Percentiles rank a stretch among this genome's conserved stretches.
Conservation (phyloP, 1,140 invertebrate species). For the Aplysia californica region DNA sequence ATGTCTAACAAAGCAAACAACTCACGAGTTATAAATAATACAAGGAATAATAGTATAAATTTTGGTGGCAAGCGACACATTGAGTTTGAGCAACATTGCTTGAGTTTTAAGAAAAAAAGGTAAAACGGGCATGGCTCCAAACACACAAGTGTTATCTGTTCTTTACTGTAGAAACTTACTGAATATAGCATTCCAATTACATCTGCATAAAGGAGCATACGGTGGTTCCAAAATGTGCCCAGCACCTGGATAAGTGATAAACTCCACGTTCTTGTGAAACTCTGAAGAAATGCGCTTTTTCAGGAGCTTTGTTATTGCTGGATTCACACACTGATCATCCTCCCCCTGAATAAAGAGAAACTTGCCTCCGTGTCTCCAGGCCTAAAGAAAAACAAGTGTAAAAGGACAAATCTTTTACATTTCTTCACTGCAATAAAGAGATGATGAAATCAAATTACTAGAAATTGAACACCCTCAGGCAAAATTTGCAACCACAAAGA, state of each 20-base stretch:
- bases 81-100: too few relatives aligned
- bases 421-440: neutral
- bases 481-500: too few relatives aligned
- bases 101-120: too few relatives aligned
- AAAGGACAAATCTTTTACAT: neutral
- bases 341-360: neutral
- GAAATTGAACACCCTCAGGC: neutral
- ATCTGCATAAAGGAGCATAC: constrained; percentile 34
- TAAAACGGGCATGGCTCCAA: too few relatives aligned
- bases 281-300: neutral
- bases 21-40: too few relatives aligned
- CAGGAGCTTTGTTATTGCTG: neutral
- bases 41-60: too few relatives aligned
- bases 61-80: too few relatives aligned
- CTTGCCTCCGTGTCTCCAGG: constrained; percentile 9
- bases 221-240: constrained; percentile 55
- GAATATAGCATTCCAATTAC: neutral
- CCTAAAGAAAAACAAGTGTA: neutral
- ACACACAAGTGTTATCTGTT: too few relatives aligned
- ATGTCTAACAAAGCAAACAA: too few relatives aligned
- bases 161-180: constrained; percentile 26
- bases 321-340: constrained; percentile 6
- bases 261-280: neutral
- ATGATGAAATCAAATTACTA: too few relatives aligned
- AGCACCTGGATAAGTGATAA: constrained; percentile 39